Evolutionary conservation across 2,113 vertebrate genomes (phyloP).

Genomic region (Phrynosoma platyrhinos): DNA sequence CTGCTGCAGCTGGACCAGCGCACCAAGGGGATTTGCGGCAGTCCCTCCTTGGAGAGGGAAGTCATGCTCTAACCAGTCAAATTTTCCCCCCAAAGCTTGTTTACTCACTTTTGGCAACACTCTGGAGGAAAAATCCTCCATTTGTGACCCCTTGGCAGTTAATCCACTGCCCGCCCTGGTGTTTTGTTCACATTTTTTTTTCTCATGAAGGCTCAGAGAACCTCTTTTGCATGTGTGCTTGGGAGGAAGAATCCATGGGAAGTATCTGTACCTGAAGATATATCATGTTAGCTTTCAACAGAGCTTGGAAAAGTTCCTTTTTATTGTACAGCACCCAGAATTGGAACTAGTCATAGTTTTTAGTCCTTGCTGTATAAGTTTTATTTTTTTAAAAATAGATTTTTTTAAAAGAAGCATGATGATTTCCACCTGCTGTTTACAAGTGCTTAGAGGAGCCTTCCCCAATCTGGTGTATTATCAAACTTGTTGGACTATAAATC

Average conservation of each 20-base stretch:
- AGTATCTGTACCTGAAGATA: too few species aligned
- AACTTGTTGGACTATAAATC: too few species aligned
- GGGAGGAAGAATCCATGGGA: neutral
- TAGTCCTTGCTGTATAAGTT: neutral
- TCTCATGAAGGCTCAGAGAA: neutral
- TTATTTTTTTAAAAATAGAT: neutral
- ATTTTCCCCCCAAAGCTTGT: neutral
- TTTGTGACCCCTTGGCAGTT: neutral
- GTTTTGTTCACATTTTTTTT: neutral
- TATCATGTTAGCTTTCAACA: too few species aligned
- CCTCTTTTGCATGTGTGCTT: neutral
- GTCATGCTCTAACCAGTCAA: neutral
- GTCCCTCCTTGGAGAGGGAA: too few species aligned
- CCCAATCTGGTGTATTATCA: too few species aligned
- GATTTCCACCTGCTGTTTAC: neutral
- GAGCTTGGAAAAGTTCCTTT: too few species aligned
- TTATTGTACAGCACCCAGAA: too few species aligned
- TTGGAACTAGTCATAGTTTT: too few species aligned
- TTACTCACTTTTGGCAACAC: neutral
- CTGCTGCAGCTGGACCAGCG: neutral
- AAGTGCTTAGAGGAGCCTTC: neutral
- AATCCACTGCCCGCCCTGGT: neutral
- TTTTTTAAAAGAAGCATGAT: neutral
- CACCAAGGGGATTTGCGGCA: neutral
- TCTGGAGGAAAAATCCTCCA: fast-evolving